These are phyloP conservation scores for Haliaeetus leucogaster DNA, from an alignment of 2,113 vertebrate species.

Conservation along the genomic window DNA sequence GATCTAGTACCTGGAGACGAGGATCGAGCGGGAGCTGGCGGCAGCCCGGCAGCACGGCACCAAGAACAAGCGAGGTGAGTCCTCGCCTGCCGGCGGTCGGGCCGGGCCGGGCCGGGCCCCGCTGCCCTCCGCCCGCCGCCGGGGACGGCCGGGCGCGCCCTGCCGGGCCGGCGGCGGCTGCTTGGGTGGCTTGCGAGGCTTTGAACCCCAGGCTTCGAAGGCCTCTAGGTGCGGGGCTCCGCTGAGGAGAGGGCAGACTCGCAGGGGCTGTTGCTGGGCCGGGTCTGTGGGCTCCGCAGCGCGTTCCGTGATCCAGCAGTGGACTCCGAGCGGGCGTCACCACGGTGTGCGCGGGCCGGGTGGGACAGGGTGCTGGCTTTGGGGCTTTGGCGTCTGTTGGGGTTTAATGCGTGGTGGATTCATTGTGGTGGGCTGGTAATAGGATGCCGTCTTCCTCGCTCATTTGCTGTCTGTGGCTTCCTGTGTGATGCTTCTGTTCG, in stretches of 20 bases:
- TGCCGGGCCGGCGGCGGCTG: too few relatives aligned
- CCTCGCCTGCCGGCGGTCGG: too few relatives aligned
- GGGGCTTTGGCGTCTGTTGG: neutral
- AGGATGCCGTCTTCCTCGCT: neutral
- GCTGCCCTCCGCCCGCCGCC: too few relatives aligned
- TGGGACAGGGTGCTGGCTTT: accelerated
- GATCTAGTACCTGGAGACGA: too few relatives aligned
- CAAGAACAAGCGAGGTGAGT: too few relatives aligned
- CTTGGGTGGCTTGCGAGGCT: neutral
- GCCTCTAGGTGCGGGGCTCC: accelerated
- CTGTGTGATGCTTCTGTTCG: accelerated
- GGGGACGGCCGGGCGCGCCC: neutral
- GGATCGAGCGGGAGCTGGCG: too few relatives aligned
- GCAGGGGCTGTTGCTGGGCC: too few relatives aligned
- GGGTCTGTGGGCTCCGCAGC: accelerated
- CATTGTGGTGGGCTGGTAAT: accelerated
- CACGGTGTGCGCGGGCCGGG: accelerated
- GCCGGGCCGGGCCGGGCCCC: too few relatives aligned
- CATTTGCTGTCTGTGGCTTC: neutral
- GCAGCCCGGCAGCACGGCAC: too few relatives aligned
- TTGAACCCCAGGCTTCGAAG: too few relatives aligned
- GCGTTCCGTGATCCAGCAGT: accelerated
- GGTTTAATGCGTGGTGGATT: neutral
- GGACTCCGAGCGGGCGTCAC: neutral
- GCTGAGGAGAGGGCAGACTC: accelerated